Percentiles rank a stretch among this genome's conserved stretches.
These are phyloP conservation scores for Spilosoma lubricipeda DNA, from an alignment of 2,888 invertebrate genomes.

Conservation along the genomic window DNA sequence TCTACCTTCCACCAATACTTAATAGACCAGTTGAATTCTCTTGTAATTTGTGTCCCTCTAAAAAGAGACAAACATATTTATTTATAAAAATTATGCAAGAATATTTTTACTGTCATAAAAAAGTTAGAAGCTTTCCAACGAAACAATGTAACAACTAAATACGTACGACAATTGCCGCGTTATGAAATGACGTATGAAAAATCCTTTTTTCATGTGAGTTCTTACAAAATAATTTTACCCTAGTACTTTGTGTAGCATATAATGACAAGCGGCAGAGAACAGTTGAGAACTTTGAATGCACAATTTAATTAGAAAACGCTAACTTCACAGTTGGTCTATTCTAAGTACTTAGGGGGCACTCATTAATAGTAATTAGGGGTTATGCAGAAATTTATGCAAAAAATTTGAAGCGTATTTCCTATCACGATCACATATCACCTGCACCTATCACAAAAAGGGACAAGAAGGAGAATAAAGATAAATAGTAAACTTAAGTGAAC, in stretches of 20 bases:
- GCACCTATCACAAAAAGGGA: too few relatives aligned
- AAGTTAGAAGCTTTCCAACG: conserved; percentile 24
- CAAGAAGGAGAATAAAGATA: too few relatives aligned
- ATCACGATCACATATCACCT: too few relatives aligned
- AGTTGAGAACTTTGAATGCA: conserved; percentile 51
- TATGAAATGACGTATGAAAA: conserved; percentile 44
- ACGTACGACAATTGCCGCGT: conserved; percentile 42
- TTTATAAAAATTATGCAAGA: not conserved
- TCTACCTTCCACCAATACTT: not conserved
- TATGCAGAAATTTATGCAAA: not conserved
- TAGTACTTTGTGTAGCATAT: conserved; percentile 21
- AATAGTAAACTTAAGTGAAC: too few relatives aligned
- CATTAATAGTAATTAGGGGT: not conserved
- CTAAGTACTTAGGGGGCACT: conserved; percentile 1
- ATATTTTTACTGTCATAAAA: conserved; percentile 5
- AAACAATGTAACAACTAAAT: conserved; percentile 30
- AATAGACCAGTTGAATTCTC: conserved; percentile 13
- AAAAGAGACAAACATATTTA: conserved; percentile 8
- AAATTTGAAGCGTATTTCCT: too few relatives aligned
- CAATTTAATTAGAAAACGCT: conserved; percentile 50
- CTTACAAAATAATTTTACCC: conserved; percentile 18
- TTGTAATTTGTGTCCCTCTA: conserved; percentile 3
- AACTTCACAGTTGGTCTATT: conserved; percentile 40
- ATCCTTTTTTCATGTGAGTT: conserved; percentile 40
- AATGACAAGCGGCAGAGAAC: conserved; percentile 43